Evolutionary conservation across 1,140 invertebrate species (phyloP).

Genomic region (Probaryconus sp.): DNA sequence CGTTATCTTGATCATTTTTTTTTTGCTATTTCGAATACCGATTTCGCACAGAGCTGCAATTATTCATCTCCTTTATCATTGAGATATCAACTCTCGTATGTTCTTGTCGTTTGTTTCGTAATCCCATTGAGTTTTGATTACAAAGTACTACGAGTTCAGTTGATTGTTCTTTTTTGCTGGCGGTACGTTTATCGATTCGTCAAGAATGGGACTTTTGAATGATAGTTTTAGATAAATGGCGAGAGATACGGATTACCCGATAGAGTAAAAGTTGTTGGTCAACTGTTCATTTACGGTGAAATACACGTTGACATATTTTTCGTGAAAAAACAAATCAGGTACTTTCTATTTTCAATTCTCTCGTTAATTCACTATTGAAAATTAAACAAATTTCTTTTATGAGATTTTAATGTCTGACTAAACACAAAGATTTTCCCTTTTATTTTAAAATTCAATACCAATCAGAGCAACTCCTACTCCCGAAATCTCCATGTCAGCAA

Average conservation of each 20-base stretch:
- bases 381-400: too few species aligned
- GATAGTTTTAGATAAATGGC: too few species aligned
- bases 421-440: too few species aligned
- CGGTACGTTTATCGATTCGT: conserved; percentile 41
- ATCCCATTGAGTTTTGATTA: conserved; percentile 35
- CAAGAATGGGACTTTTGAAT: conserved; percentile 3
- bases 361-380: too few species aligned
- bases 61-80: conserved; percentile 50
- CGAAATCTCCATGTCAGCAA: too few species aligned
- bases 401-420: too few species aligned
- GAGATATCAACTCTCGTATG: conserved; percentile 12
- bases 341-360: too few species aligned
- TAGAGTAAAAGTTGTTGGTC: neutral
- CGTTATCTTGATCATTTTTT: too few species aligned
- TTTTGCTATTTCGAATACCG: too few species aligned
- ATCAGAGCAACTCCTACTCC: too few species aligned
- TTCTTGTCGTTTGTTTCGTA: neutral
- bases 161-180: conserved; percentile 38
- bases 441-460: too few species aligned
- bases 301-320: conserved; percentile 23
- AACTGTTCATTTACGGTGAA: neutral
- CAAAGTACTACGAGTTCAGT: conserved; percentile 16
- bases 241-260: neutral
- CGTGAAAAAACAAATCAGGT: too few species aligned
- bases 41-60: conserved; percentile 40